Evolutionary conservation across 2,888 invertebrate genomes (phyloP).

Genomic region (Ethmia dodecea): DNA sequence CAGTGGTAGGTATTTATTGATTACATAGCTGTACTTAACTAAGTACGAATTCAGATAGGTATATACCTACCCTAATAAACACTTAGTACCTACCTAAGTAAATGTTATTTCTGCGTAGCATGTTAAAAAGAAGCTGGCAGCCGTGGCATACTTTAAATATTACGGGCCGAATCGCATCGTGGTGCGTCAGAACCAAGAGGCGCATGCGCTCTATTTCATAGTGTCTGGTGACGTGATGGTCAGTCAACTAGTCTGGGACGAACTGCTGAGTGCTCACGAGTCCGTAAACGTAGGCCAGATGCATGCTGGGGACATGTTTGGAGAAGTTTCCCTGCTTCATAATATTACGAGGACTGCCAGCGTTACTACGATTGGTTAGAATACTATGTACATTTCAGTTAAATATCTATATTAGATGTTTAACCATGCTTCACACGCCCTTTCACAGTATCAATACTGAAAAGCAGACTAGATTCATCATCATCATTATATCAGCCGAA

Average conservation of each 20-base stretch:
- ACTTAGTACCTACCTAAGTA: background rate
- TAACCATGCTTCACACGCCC: too few species aligned
- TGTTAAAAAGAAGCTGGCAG: constrained; percentile 79
- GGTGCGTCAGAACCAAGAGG: constrained; percentile 78
- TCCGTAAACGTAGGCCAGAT: constrained; percentile 69
- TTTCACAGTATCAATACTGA: too few species aligned
- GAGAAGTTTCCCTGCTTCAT: constrained; percentile 81
- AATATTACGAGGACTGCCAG: constrained; percentile 79
- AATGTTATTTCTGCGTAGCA: constrained; percentile 42
- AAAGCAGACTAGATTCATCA: too few species aligned
- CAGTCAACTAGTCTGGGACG: constrained; percentile 70
- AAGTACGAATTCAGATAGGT: background rate
- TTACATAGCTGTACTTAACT: too few species aligned
- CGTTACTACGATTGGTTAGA: constrained; percentile 72
- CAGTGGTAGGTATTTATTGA: too few species aligned
- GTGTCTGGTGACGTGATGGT: constrained; percentile 75
- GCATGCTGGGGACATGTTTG: constrained; percentile 80
- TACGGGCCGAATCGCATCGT: constrained; percentile 77
- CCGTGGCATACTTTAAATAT: constrained; percentile 79
- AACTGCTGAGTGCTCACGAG: constrained; percentile 56
- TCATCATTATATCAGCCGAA: too few species aligned
- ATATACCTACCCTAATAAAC: background rate
- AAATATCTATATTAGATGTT: too few species aligned
- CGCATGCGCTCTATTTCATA: constrained; percentile 81
- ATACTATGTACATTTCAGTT: too few species aligned